Evolutionary conservation across 2,888 invertebrate species (phyloP), one percentile per base, ranked within the genome.

Genomic region (Melinaea menophilus): DNA sequence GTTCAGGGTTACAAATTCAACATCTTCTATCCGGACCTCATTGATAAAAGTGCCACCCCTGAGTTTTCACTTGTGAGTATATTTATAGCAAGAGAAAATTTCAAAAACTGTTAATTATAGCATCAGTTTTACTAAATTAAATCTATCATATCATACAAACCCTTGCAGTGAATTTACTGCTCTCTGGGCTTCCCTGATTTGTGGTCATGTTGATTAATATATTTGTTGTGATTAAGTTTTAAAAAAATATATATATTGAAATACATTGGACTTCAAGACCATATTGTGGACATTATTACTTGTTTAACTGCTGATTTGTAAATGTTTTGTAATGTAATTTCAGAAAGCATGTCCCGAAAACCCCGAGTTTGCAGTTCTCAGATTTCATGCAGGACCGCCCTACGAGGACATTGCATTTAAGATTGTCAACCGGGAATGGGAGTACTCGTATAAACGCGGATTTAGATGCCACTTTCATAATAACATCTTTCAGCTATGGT

Each of bases 1-100:
- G 99, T 99, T 0, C 99, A 99, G 88, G 99, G 99, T 5, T 99
- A 99, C 92, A 99, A 99, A 86, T 99, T 99, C 88, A 99, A 99
- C 88, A 99, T 99, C 74, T 99, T 99, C 91, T 99, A 99, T 91
- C 99, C 99, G 0, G 99, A 99, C 92, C 93, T 99, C 67, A 98
- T 99, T 74, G 97, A 99, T 83, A 98, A 98, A 81, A 93, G 92
- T 68, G 92, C 95, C 64, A 98, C 99, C 12, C 99, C 99, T 0
- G 95, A 97, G 81, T 99, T 99, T 87, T 96, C 95, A 63, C 89
- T 99, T 89, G 96, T 96, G 86, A 92, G 78, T 75, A 41, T 9
- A 33, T 41, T 31, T 22, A 48, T 31, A 9, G 31, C 5, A 9
- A 37, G 46, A 12, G 9, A 31, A 31, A 48, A 56, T 22, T 1